These are phyloP conservation scores for Melanostigma gelatinosum DNA, from an alignment of 2,113 vertebrate species.

Conservation along the genomic window DNA sequence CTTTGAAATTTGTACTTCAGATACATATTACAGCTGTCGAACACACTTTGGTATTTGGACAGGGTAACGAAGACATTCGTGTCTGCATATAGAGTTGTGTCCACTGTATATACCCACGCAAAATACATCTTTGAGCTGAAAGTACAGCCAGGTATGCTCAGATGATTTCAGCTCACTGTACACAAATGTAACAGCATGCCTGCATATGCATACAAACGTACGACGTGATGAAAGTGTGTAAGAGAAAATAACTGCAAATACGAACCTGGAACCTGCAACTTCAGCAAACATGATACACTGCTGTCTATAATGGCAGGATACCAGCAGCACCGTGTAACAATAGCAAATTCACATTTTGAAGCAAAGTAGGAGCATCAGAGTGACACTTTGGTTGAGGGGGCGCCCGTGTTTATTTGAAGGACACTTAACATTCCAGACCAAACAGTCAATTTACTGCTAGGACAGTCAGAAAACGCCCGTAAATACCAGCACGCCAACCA, in stretches of 20 bases:
- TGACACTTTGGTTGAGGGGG: conserved; percentile 26
- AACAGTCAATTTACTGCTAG: conserved; percentile 13
- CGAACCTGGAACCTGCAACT: conserved; percentile 46
- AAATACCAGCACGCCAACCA: conserved; percentile 27
- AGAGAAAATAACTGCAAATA: conserved; percentile 40
- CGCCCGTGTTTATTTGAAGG: conserved; percentile 23
- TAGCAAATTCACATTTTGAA: conserved; percentile 28
- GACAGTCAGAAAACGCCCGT: conserved; percentile 9
- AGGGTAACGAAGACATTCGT: not conserved
- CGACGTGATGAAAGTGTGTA: not conserved
- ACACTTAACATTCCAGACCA: conserved; percentile 10
- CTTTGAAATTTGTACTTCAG: not conserved
- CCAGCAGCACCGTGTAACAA: not conserved
- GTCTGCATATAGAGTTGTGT: not conserved
- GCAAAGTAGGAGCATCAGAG: not conserved
- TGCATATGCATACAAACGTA: conserved; percentile 30
- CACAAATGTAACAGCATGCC: conserved; percentile 25
- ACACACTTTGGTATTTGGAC: conserved; percentile 1
- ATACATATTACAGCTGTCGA: not conserved
- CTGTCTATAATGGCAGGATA: conserved; percentile 27
- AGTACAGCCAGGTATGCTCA: not conserved
- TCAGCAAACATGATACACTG: conserved; percentile 31
- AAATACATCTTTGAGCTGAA: conserved; percentile 1
- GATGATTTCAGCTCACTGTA: conserved; percentile 22
- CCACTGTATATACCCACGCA: not conserved